These are phyloP conservation scores for Kuschelorhynchus macadamiae DNA, from an alignment of 2,888 invertebrate species.

Conservation along the genomic window DNA sequence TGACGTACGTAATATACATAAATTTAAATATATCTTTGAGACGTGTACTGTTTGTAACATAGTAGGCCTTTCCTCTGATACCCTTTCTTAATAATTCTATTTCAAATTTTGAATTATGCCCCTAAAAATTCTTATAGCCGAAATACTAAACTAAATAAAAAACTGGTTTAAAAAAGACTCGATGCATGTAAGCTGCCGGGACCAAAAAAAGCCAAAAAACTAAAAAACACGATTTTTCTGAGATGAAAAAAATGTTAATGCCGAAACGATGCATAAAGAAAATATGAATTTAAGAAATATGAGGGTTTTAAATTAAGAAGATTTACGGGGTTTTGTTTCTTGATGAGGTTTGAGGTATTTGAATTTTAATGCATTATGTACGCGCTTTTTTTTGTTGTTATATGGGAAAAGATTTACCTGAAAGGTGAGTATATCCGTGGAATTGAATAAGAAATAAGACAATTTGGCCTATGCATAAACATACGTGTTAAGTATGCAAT, in stretches of 20 bases:
- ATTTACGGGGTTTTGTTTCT: slow-evolving; percentile 32
- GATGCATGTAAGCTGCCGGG: slow-evolving; percentile 40
- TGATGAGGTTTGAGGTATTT: slow-evolving; percentile 30
- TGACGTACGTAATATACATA: too few species aligned
- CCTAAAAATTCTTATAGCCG: slow-evolving; percentile 47
- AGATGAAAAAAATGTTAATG: slow-evolving; percentile 48
- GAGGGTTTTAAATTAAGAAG: slow-evolving; percentile 42
- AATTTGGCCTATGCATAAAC: too few species aligned
- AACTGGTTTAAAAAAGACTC: slow-evolving; percentile 40
- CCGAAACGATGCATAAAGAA: slow-evolving; percentile 44
- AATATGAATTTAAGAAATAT: slow-evolving; percentile 47
- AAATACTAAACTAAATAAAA: slow-evolving; percentile 48
- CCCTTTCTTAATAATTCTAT: slow-evolving; percentile 65
- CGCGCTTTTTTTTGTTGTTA: too few species aligned
- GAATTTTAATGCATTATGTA: slow-evolving; percentile 1
- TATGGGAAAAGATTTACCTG: too few species aligned
- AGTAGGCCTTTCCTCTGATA: slow-evolving; percentile 45
- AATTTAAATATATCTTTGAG: too few species aligned
- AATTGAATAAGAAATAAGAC: too few species aligned
- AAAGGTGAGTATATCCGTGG: too few species aligned
- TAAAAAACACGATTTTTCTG: slow-evolving; percentile 38
- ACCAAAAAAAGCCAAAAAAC: slow-evolving; percentile 54
- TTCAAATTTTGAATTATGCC: slow-evolving; percentile 65
- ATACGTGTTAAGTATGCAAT: too few species aligned
- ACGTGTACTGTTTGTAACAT: too few species aligned